Conservation (phyloP, 2,113 vertebrate genomes). For the Enhydra lutris region DNA sequence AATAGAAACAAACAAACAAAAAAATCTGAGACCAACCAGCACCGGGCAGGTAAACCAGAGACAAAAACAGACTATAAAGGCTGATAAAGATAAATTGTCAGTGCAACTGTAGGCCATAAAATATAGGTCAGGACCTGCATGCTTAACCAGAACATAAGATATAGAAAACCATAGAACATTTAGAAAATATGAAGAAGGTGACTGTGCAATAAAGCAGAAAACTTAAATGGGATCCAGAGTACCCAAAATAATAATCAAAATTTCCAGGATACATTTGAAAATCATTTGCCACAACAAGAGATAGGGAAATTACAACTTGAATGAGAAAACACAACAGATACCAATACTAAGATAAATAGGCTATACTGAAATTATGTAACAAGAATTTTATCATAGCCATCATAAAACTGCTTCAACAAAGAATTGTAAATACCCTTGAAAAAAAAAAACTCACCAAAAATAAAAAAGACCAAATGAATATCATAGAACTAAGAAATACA, state of each 20-base stretch:
- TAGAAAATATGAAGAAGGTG: not conserved
- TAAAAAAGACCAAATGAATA: not conserved
- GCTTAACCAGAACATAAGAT: not conserved
- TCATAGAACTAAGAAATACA: not conserved
- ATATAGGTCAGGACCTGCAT: not conserved
- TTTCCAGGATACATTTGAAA: not conserved
- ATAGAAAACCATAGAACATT: not conserved
- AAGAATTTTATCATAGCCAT: not conserved
- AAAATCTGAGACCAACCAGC: not conserved
- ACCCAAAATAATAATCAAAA: not conserved
- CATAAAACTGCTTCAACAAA: not conserved
- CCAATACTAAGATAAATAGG: not conserved
- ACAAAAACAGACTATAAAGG: not conserved
- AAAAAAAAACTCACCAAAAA: not conserved
- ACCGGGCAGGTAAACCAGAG: not conserved
- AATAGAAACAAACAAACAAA: not conserved
- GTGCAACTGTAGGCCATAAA: not conserved
- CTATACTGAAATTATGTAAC: not conserved
- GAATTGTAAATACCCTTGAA: not conserved
- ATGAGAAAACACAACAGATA: not conserved
- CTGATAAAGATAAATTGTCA: not conserved
- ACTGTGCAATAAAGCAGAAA: not conserved
- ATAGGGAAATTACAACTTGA: not conserved
- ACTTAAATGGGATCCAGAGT: not conserved
- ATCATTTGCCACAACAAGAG: not conserved